These are phyloP conservation scores for Drosophila bunnanda DNA, from an alignment of 2,888 invertebrate genomes.

Conservation along the genomic window DNA sequence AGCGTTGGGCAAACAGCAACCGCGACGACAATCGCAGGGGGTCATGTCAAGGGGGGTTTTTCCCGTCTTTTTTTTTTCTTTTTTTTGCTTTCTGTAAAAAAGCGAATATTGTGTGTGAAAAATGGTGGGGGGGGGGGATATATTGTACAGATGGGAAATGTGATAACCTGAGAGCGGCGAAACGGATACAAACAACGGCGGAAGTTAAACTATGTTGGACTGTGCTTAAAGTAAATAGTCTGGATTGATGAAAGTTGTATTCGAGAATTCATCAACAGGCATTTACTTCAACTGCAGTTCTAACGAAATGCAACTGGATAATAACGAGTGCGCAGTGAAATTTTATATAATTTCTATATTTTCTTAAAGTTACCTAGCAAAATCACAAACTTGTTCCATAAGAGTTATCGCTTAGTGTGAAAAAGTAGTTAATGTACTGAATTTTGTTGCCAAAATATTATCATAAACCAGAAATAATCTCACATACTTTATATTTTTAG, in stretches of 20 bases:
- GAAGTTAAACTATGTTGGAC: conserved; percentile 69
- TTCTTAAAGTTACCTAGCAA: neutral
- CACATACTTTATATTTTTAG: neutral
- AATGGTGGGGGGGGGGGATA: neutral
- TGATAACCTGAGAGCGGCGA: conserved; percentile 27
- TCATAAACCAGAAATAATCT: neutral
- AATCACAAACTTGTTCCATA: conserved; percentile 67
- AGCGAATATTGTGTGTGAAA: conserved; percentile 30
- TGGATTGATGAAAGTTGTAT: conserved; percentile 83
- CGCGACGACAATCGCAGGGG: conserved; percentile 45
- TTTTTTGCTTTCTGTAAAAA: neutral
- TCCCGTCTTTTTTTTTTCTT: too few relatives aligned
- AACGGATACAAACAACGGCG: conserved; percentile 32
- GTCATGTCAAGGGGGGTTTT: conserved; percentile 27
- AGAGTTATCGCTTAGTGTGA: conserved; percentile 25
- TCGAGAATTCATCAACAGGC: conserved; percentile 83
- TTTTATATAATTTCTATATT: neutral
- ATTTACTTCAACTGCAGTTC: conserved; percentile 84
- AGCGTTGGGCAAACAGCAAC: conserved; percentile 65
- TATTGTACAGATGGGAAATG: conserved; percentile 13
- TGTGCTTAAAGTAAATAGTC: conserved; percentile 84
- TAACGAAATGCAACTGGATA: conserved; percentile 77
- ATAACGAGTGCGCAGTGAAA: conserved; percentile 45
- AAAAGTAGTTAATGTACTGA: neutral
- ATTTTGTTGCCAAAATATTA: neutral